phyloP scores from a whole-genome alignment of 1,140 invertebrate species.

The Diorhabda sublineata region DNA sequence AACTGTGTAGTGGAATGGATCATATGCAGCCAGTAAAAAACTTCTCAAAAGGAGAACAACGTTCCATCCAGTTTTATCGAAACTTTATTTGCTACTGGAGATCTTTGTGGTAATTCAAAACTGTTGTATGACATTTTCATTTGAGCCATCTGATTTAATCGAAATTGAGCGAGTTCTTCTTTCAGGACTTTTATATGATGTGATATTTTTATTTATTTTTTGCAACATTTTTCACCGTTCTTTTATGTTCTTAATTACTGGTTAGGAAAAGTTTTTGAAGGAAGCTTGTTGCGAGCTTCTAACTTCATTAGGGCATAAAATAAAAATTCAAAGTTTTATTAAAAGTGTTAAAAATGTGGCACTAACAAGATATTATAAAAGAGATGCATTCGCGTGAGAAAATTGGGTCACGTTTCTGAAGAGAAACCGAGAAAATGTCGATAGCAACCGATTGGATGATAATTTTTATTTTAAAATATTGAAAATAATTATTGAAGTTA shows the following conservation, averaged over 20 bases:
- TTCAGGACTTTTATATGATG: neutral
- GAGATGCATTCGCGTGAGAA: neutral
- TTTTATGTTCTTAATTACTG: constrained; percentile 6
- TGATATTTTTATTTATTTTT: neutral
- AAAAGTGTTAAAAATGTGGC: constrained; percentile 8
- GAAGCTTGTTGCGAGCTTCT: neutral
- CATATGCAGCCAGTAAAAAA: no score
- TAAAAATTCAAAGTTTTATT: constrained; percentile 12
- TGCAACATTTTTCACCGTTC: neutral
- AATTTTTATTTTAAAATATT: neutral
- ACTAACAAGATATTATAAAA: constrained; percentile 1
- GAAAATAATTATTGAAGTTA: no score
- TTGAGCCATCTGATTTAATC: no score
- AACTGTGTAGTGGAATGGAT: no score
- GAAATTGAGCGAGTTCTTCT: neutral
- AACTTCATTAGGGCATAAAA: constrained; percentile 5
- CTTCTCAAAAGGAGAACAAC: no score
- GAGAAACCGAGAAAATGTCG: neutral
- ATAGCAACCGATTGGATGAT: neutral
- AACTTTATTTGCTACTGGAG: no score
- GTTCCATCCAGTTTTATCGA: no score
- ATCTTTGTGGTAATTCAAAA: no score
- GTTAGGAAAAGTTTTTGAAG: constrained; percentile 3
- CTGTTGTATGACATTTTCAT: no score
- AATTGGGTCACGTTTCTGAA: neutral